Conservation (phyloP, 2,888 invertebrate species). For the Ornithoptera priamus region DNA sequence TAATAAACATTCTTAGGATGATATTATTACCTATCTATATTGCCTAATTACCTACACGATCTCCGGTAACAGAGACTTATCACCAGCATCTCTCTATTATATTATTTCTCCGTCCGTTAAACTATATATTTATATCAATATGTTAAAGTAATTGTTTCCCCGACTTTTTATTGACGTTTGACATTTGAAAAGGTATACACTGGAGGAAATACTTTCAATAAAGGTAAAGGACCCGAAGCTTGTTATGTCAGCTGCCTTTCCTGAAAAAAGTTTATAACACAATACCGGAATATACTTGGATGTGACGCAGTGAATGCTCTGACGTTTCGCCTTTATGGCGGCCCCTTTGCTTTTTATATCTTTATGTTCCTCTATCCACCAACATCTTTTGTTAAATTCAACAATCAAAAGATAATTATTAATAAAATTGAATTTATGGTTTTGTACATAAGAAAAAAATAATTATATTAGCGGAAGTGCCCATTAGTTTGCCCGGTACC, state of each 20-base stretch:
- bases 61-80: no score
- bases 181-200: slow-evolving; percentile 8
- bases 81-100: no score
- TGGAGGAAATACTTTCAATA: slow-evolving; percentile 19
- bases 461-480: no score
- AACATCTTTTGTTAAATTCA: background rate
- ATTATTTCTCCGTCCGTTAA: no score
- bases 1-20: no score
- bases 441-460: no score
- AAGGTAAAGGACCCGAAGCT: slow-evolving; percentile 8
- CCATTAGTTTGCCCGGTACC: no score
- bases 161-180: slow-evolving; percentile 1
- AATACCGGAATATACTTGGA: slow-evolving; percentile 18
- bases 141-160: slow-evolving; percentile 1
- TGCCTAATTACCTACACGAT: no score
- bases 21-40: no score
- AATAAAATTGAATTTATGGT: background rate
- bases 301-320: slow-evolving; percentile 23
- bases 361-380: background rate
- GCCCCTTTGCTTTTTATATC: slow-evolving; percentile 8
- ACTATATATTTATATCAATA: no score
- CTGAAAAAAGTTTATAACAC: slow-evolving; percentile 28
- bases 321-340: slow-evolving; percentile 19
- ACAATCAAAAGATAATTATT: background rate
- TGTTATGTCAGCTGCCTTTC: slow-evolving; percentile 23